Evolutionary conservation across 2,113 vertebrate species (phyloP).

Genomic region (Copsychus sechellarum): DNA sequence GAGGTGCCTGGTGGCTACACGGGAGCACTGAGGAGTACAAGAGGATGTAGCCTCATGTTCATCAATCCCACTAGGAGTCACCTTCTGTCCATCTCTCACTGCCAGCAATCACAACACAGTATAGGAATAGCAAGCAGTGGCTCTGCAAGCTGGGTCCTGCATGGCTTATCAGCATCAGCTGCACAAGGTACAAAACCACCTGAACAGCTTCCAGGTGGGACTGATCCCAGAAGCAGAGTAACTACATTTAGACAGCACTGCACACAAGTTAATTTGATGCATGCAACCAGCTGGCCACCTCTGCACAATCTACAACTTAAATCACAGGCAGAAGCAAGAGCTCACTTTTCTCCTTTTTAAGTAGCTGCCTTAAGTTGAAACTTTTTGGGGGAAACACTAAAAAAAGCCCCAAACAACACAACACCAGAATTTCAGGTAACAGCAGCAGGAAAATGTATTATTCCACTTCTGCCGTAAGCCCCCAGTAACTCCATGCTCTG

Average conservation of each 20-base stretch:
- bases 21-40: not conserved
- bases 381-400: not conserved
- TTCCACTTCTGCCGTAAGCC: not conserved
- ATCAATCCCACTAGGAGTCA: not conserved
- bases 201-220: not conserved
- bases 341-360: not conserved
- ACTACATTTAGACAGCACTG: not conserved
- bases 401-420: not conserved
- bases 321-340: not conserved
- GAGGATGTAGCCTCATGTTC: not conserved
- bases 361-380: not conserved
- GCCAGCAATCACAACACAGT: accelerated
- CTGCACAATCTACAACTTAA: not conserved
- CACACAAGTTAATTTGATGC: not conserved
- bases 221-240: not conserved
- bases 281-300: not conserved
- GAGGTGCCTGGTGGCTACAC: not conserved
- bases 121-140: not conserved
- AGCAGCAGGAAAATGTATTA: not conserved
- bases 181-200: not conserved
- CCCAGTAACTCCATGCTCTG: not conserved
- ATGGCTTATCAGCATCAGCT: not conserved
- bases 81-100: not conserved
- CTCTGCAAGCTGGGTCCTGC: not conserved
- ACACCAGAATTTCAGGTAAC: not conserved